phyloP scores from a whole-genome alignment of 2,113 vertebrate species.

The Oryzias celebensis region DNA sequence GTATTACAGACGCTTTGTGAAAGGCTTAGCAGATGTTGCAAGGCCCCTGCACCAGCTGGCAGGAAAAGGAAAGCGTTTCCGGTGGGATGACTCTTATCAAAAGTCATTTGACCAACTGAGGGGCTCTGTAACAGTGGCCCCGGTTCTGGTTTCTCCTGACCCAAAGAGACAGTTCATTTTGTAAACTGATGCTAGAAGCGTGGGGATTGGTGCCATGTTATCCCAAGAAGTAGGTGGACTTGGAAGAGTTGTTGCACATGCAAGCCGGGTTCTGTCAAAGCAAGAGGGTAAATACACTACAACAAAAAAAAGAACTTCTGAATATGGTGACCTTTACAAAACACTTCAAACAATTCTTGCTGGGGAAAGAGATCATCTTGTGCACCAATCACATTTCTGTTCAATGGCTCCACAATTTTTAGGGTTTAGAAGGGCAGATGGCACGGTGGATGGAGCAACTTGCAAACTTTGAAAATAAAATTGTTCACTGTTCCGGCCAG shows the following conservation, averaged over 20 bases:
- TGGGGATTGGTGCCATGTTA: neutral
- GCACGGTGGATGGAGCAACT: too few species aligned
- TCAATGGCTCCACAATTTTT: too few species aligned
- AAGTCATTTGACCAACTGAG: too few species aligned
- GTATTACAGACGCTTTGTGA: neutral
- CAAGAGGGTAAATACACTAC: neutral
- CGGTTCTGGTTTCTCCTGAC: neutral
- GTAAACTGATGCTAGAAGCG: neutral
- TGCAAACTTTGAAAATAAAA: too few species aligned
- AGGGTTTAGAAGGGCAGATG: too few species aligned
- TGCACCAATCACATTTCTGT: too few species aligned
- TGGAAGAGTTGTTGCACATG: neutral
- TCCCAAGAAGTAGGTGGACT: neutral
- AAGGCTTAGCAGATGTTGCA: neutral
- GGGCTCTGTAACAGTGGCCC: too few species aligned
- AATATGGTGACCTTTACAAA: too few species aligned
- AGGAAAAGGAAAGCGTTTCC: neutral
- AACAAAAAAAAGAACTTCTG: neutral
- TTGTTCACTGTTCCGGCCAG: too few species aligned
- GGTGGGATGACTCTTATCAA: too few species aligned
- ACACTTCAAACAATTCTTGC: too few species aligned
- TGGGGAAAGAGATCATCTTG: too few species aligned
- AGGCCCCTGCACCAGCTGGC: neutral
- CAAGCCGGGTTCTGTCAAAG: neutral
- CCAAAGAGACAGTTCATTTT: neutral